Base-by-base conservation (phyloP, 2,888 invertebrate genomes). In the Piscicola geometra region DNA sequence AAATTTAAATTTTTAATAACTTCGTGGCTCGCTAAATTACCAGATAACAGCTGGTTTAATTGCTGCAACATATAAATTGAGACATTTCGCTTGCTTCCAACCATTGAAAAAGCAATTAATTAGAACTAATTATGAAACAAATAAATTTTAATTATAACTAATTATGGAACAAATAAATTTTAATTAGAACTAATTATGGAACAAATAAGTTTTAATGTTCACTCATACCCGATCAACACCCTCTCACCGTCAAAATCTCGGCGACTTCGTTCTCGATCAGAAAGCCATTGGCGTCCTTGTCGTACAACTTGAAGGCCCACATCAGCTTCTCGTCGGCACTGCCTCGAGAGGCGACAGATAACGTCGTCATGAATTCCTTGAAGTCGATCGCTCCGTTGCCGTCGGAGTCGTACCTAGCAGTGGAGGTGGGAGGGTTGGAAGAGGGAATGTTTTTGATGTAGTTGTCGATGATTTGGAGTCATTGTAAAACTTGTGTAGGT, bases 361-460 rank as follows among this genome's bases (percentile, higher is more conserved):
- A 64, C 1, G 78, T 78, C 9, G 66, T 66, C 52, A 78, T 75
- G 67, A 78, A 78, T 66, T 78, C 78, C 2, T 73, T 64, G 66
- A 78, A 78, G 71, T 78, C 78, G 18, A 78, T 72, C 36, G 36
- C 64, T n/a, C 77, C 78, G 36, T 77, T 77, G 41, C 75, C 75
- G 69, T 78, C 76, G 9, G 33, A 33, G 60, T 78, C 78, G 66
- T 78, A 76, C 15, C 75, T 75, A 32, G 68, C 0, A 32, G n/a
- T 28, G 68, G n/a, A 33, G 68, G 1, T n/a, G 36, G 1, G 32
- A 15, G n/a, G n/a, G 35, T 30, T 35, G 36, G n/a, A 9, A 32
- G 68, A 35, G n/a, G 1, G 3, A 35, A 68, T 28, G n/a, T 56
- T 5, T 5, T 56, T 56, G 60, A n/a, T 56, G 60, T 56, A 21